Conservation (phyloP, 2,797 vertebrate genomes). For the Sparus aurata region DNA sequence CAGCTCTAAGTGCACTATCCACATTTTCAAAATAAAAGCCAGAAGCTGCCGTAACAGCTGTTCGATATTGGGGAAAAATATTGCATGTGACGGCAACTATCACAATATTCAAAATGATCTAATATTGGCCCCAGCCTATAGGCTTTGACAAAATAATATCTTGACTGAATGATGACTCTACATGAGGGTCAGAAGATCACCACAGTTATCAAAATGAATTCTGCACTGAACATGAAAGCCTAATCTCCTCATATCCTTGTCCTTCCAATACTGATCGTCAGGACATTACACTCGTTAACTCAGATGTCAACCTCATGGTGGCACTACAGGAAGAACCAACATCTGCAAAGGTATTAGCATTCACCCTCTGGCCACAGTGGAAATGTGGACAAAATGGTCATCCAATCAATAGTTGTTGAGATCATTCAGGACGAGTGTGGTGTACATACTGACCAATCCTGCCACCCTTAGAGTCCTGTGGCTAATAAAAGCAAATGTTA, state of each 20-base stretch:
- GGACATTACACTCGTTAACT: background rate
- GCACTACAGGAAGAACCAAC: background rate
- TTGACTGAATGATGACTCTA: background rate
- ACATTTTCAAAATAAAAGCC: too few relatives aligned
- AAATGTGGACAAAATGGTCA: background rate
- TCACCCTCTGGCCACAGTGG: background rate
- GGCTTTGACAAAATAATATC: background rate
- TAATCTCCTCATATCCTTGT: background rate
- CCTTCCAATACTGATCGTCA: background rate
- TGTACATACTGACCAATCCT: background rate
- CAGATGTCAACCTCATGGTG: background rate
- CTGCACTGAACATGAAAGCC: background rate
- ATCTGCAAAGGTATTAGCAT: background rate
- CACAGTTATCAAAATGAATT: background rate
- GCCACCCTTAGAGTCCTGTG: background rate
- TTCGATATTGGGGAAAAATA: too few relatives aligned
- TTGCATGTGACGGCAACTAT: too few relatives aligned
- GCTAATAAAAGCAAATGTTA: background rate
- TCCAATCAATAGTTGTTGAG: background rate
- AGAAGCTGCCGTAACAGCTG: too few relatives aligned
- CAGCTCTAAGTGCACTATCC: too few relatives aligned
- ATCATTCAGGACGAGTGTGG: background rate
- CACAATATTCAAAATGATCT: too few relatives aligned
- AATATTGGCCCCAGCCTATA: too few relatives aligned
- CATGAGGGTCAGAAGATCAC: background rate